These are phyloP conservation scores for Opisthocomus hoazin DNA, from an alignment of 2,113 vertebrate genomes.

Conservation along the genomic window DNA sequence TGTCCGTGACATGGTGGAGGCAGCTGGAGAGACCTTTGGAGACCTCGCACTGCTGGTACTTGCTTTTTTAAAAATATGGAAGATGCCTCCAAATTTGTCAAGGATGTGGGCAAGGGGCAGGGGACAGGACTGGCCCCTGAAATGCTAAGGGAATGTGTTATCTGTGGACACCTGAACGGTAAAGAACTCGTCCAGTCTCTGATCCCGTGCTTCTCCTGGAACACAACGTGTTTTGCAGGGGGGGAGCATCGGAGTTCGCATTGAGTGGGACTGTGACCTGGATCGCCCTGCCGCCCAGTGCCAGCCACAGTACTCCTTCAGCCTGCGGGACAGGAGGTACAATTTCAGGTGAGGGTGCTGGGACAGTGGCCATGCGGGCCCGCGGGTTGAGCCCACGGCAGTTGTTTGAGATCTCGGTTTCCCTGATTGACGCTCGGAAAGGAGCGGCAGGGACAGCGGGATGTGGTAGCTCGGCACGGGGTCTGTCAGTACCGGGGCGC, in stretches of 20 bases:
- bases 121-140: not conserved
- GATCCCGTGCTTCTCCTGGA: not conserved
- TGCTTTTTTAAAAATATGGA: not conserved
- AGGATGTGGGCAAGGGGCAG: not conserved
- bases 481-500: rapidly evolving
- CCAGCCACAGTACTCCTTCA: conserved; percentile 67
- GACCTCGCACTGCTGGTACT: conserved; percentile 65
- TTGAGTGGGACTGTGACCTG: conserved; percentile 70
- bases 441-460: not conserved
- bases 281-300: conserved; percentile 27
- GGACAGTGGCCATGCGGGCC: rapidly evolving
- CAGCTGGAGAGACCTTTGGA: conserved; percentile 62
- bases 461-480: no score
- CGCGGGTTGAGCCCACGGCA: not conserved
- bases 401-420: rapidly evolving
- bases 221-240: conserved; percentile 53
- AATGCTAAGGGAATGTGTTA: not conserved
- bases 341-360: conserved; percentile 69
- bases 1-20: conserved; percentile 63
- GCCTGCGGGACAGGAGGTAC: conserved; percentile 63
- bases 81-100: not conserved
- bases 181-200: not conserved
- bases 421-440: not conserved
- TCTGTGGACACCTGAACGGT: not conserved
- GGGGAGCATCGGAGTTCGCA: conserved; percentile 52